Evolutionary conservation across 2,888 invertebrate genomes (phyloP).

Genomic region (Barypeithes pellucidus): DNA sequence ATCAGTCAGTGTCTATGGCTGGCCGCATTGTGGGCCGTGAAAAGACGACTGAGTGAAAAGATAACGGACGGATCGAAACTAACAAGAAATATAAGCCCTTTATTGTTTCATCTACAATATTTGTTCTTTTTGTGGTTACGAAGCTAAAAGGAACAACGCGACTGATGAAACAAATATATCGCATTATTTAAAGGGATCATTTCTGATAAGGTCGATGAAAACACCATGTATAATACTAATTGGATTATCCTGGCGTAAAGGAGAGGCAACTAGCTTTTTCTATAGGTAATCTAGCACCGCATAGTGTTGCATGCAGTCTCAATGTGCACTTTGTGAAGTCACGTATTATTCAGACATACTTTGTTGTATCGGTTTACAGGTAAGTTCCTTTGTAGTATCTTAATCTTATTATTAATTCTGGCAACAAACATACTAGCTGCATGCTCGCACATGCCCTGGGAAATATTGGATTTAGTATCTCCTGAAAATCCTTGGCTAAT

Average conservation of each 20-base stretch:
- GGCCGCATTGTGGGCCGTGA: conserved; percentile 34
- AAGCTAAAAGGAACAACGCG: neutral
- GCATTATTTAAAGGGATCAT: too few species aligned
- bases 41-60: conserved; percentile 43
- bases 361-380: conserved; percentile 8
- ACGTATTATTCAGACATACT: conserved; percentile 22
- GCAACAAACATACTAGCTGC: conserved; percentile 15
- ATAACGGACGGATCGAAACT: conserved; percentile 40
- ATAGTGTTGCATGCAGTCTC: neutral
- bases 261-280: neutral
- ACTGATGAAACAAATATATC: neutral
- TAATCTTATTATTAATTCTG: conserved; percentile 5
- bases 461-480: neutral
- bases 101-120: conserved; percentile 21
- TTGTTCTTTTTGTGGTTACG: conserved; percentile 7
- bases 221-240: neutral
- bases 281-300: neutral
- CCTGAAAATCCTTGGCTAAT: neutral
- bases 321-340: conserved; percentile 13
- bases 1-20: conserved; percentile 46
- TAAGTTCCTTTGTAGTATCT: conserved; percentile 16
- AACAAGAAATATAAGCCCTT: conserved; percentile 38
- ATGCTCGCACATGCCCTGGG: conserved; percentile 1
- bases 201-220: neutral
- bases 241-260: neutral